phyloP scores from a whole-genome alignment of 2,888 invertebrate genomes.

The Brenthis daphne region DNA sequence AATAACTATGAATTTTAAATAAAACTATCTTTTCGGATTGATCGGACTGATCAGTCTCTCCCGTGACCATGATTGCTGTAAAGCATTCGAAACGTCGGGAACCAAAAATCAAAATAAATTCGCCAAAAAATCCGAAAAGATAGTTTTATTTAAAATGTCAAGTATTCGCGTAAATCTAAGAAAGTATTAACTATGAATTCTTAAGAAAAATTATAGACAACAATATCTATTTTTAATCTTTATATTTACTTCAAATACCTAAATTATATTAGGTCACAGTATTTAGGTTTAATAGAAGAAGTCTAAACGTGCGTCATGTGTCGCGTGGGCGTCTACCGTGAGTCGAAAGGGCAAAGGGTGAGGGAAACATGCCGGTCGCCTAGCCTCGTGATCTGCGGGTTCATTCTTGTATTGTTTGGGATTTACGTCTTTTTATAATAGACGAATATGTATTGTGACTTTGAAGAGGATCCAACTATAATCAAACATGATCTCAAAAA shows the following conservation, averaged over 20 bases:
- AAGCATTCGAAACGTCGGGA: too few relatives aligned
- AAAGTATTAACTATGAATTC: too few relatives aligned
- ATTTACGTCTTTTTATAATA: conserved; percentile 16
- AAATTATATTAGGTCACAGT: conserved; percentile 26
- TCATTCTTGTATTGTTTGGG: conserved; percentile 27
- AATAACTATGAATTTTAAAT: too few relatives aligned
- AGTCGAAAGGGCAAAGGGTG: conserved; percentile 26
- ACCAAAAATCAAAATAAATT: too few relatives aligned
- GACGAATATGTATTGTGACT: conserved; percentile 3
- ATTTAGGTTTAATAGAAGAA: conserved; percentile 42
- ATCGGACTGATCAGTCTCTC: too few relatives aligned
- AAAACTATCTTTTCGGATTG: too few relatives aligned
- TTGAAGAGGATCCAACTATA: conserved; percentile 13
- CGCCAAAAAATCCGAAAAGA: too few relatives aligned
- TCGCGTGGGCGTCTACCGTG: conserved; percentile 28
- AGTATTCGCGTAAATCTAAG: too few relatives aligned
- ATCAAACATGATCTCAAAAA: background rate
- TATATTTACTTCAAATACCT: background rate
- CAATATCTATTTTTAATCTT: background rate
- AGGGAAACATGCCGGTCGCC: conserved; percentile 24
- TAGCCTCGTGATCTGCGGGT: conserved; percentile 36
- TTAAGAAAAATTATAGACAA: too few relatives aligned
- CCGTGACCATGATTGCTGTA: too few relatives aligned
- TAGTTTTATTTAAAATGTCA: too few relatives aligned
- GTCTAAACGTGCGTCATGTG: conserved; percentile 29